Base-by-base conservation (phyloP, 2,888 invertebrate species). In the Lepidochitona cinerea region DNA sequence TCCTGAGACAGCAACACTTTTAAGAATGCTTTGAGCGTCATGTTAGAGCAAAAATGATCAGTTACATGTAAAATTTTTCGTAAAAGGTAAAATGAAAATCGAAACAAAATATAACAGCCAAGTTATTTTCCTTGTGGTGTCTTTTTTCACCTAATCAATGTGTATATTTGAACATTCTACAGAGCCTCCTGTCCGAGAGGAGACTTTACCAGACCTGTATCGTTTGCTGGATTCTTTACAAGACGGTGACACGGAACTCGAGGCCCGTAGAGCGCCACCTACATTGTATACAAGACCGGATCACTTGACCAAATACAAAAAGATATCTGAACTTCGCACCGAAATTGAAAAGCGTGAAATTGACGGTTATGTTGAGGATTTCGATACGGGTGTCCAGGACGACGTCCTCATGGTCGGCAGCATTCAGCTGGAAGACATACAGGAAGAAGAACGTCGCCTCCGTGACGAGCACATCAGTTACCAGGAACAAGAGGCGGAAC, bases 391-490 rank as follows among this genome's bases (percentile, higher is more conserved):
- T 1, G 84, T 88, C 6, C 76, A 77, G 54, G 87, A 88, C 68
- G 88, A 89, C 59, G 85, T 89, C 41, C 84, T 89, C 26, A 87
- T 89, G 87, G 81, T 89, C 36, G 89, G 88, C 0, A 82, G 80
- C 68, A 88, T 89, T 68, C 81, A 84, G 3, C 80, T 89, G 73
- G 87, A 88, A 72, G 89, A 89, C 49, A 85, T 89, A 0, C 86
- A 89, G 81, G 86, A 87, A 37, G 89, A 89, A 71, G 89, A 89
- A 72, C 81, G 81, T 52, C 76, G 87, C 5, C 83, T 89, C 36
- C 79, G 89, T 36, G 88, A 89, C 77, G 89, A 89, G 75, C 88
- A 89, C 74, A 82, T 89, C 26, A 74, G 78, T 54, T 89, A 87
- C 76, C 81, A 85, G 70, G 83, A 85, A 72, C 87, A 87, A 75